Evolutionary conservation across 2,113 vertebrate genomes (phyloP), one percentile per base, ranked within the genome.

Genomic region (Seriola rivoliana): DNA sequence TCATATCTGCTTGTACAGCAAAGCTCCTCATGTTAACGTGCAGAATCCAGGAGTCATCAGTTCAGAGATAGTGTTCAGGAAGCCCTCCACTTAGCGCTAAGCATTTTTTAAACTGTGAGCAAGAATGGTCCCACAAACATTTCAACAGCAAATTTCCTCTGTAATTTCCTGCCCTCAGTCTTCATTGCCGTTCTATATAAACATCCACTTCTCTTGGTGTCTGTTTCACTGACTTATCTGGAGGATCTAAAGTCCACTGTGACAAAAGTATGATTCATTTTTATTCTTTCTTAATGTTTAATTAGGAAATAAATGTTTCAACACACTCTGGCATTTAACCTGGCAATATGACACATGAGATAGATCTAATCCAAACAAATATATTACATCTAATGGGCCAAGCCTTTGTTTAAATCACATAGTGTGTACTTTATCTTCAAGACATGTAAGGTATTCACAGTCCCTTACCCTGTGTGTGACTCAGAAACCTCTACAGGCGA

Each of bases 81-180:
- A 87, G 54, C 32, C 13, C 9, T 76, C 40, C 59, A 74, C 54
- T 85, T 50, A 59, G 29, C 59, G 4, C 65, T 42, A 40, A 40
- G 70, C 38, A 52, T 73, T 80, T 68, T 38, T 79, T 42, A 42
- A 65, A 38, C 55, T 34, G 52, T 23, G 55, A 73, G 58, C 34
- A 62, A 67, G 80, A 88, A 66, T 59, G 67, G 25, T 29, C 1
- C 21, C 8, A 19, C 4, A 90, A 91, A 93, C 54, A 83, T 60
- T 82, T 75, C 48, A 13, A 42, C n/a, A 71, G 70, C 44, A 60
- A 62, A 81, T 88, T 84, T 89, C 83, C 86, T 78, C 16, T 59
- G 36, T 57, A 65, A 80, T 88, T 85, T 92, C 88, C 81, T 85
- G 42, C 25, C 19, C 16, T 68, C 58, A 0, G 34, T 78, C 57